Conservation (phyloP, 2,113 vertebrate species). For the Notarius quadriscutis region DNA sequence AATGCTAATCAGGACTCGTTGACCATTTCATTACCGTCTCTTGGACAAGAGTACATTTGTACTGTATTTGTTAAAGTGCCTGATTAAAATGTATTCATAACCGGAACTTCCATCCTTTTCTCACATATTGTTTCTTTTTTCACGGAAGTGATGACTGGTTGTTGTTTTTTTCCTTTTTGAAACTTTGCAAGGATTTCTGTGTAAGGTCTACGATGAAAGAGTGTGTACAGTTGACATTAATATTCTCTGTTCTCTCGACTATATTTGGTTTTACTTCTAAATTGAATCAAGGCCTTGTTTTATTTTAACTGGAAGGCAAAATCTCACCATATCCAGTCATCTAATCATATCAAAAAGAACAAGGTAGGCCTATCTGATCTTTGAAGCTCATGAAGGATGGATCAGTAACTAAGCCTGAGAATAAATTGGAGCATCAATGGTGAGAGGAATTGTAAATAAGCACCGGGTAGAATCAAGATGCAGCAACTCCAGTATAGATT, state of each 20-base stretch:
- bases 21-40: conserved; percentile 29
- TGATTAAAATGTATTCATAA: conserved; percentile 65
- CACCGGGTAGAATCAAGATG: conserved; percentile 45
- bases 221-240: not conserved
- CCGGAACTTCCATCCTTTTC: conserved; percentile 1
- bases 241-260: not conserved
- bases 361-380: conserved; percentile 15
- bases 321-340: conserved; percentile 2
- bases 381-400: conserved; percentile 31
- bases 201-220: not conserved
- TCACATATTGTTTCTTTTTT: not conserved
- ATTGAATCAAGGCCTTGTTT: conserved; percentile 23
- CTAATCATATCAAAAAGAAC: conserved; percentile 16
- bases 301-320: conserved; percentile 22
- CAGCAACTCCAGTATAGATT: not conserved
- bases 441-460: conserved; percentile 35
- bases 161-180: not conserved
- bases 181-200: not conserved
- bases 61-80: conserved; percentile 72
- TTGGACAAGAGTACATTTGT: conserved; percentile 42
- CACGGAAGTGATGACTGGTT: not conserved
- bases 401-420: conserved; percentile 40
- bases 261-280: conserved; percentile 4
- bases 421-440: conserved; percentile 33
- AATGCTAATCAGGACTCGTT: conserved; percentile 24